Base-by-base conservation (phyloP, 1,140 invertebrate species). In the Caerostris extrusa region DNA sequence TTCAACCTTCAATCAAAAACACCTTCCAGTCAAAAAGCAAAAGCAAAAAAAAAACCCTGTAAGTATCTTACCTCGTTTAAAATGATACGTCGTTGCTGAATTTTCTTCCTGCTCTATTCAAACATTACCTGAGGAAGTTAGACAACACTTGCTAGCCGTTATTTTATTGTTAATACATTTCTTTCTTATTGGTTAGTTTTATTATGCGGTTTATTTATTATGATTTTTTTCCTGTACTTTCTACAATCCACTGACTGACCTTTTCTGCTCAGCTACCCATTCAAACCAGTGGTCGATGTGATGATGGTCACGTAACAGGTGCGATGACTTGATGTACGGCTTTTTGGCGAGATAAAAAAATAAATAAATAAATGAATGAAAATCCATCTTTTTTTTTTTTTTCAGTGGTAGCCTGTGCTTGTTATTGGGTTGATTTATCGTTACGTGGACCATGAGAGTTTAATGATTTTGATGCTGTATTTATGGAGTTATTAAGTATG, bases 291-390 rank as follows among this genome's bases (percentile, higher is more conserved):
- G 56, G 61, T 2, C 61, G 87, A 89, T 89, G 87, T 89, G 87
- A 8, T 7, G 55, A 19, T 89, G 12, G 87, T 89, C 87, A 89
- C 87, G 87, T 89, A 89, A 56, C 87, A 89, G 61, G 87, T 69
- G 7, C 64, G 67, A 67, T 89, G 87, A 89, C 87, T 89, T 71
- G 64, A 60, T 4, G 34, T 7, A 60, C 60, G 10, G 85, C n/a
- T 87, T 17, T 50, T 57, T 12, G 14, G 57, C n/a, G 64, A 64
- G 71, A 61, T 58, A 50, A 34, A 53, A 19, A 14, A 14, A 64
- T 64, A 87, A 64, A 87, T 19, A 87, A 50, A 85, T 3, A 17
- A 64, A 87, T 19, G 64, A 50, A 85, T 3, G 5, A 12, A 77
- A 77, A 77, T 77, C 53, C 71, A 77, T 77, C 34, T 77, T 77